These are phyloP conservation scores for Sula dactylatra DNA, from an alignment of 2,113 vertebrate species.

Conservation along the genomic window DNA sequence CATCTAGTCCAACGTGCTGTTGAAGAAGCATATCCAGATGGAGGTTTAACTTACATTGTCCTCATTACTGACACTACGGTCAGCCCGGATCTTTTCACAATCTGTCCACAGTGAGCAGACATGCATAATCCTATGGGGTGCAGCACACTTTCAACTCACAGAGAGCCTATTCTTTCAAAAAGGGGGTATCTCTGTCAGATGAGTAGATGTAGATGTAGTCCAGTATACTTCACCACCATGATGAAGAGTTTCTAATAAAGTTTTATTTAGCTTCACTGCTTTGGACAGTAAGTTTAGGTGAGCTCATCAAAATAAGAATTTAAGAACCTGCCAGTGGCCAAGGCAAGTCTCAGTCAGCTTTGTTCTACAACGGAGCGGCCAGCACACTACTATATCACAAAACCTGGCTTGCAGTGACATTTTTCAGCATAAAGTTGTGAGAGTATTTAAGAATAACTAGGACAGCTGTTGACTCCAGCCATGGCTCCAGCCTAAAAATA, in stretches of 20 bases:
- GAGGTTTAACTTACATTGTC: background rate
- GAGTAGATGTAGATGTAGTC: fast-evolving
- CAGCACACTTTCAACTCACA: background rate
- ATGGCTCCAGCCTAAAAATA: background rate
- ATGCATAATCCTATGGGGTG: fast-evolving
- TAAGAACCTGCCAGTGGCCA: background rate
- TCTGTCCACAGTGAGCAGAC: background rate
- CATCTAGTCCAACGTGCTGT: background rate
- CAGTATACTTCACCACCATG: background rate
- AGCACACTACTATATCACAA: background rate
- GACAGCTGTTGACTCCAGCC: background rate
- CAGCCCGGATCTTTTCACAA: background rate
- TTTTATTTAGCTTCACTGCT: background rate
- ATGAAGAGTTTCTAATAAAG: background rate
- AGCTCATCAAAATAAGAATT: background rate
- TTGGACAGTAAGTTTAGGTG: background rate
- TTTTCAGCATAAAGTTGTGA: background rate
- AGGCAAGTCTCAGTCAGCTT: background rate
- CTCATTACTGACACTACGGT: background rate
- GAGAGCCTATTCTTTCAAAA: background rate
- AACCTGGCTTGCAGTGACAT: background rate
- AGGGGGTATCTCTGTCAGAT: background rate
- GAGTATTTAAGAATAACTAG: background rate
- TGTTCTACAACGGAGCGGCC: background rate
- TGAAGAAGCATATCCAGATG: background rate